Evolutionary conservation across 2,113 vertebrate species (phyloP).

Genomic region (Ceyx cyanopectus): DNA sequence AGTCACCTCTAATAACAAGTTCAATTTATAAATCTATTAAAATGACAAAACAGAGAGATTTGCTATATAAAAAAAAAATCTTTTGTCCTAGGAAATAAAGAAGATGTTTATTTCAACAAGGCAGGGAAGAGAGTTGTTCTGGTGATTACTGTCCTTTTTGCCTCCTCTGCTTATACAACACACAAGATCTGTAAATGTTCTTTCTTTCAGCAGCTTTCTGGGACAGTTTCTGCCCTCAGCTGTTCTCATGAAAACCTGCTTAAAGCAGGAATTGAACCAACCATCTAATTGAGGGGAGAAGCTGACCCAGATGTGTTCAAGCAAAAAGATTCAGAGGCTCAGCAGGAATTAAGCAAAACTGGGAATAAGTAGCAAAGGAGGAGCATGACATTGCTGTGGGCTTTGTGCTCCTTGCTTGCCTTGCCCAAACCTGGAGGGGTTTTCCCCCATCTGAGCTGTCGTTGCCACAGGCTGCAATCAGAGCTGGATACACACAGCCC

Average conservation of each 20-base stretch:
- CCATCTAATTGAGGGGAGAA: not conserved
- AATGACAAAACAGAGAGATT: not conserved
- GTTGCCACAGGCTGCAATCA: not conserved
- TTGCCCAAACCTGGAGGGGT: not conserved
- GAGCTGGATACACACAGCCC: not conserved
- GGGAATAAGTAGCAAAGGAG: not conserved
- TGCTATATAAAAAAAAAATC: not conserved
- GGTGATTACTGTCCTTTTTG: not conserved
- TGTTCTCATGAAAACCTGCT: not conserved
- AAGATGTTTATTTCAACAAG: not conserved
- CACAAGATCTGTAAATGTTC: not conserved
- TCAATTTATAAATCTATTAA: constrained; percentile 37
- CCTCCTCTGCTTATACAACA: not conserved
- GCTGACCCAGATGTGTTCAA: not conserved
- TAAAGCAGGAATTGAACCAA: not conserved
- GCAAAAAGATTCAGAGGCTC: not conserved
- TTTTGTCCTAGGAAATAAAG: not conserved
- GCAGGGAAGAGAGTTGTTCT: not conserved
- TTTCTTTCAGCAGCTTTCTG: not conserved
- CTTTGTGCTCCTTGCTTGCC: fast-evolving
- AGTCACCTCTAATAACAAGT: constrained; percentile 12
- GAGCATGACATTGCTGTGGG: fast-evolving
- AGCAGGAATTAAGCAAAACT: not conserved
- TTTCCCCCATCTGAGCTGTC: not conserved
- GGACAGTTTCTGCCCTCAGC: not conserved